Evolutionary conservation across 2,888 invertebrate species (phyloP).

Genomic region (Volucella bombylans): DNA sequence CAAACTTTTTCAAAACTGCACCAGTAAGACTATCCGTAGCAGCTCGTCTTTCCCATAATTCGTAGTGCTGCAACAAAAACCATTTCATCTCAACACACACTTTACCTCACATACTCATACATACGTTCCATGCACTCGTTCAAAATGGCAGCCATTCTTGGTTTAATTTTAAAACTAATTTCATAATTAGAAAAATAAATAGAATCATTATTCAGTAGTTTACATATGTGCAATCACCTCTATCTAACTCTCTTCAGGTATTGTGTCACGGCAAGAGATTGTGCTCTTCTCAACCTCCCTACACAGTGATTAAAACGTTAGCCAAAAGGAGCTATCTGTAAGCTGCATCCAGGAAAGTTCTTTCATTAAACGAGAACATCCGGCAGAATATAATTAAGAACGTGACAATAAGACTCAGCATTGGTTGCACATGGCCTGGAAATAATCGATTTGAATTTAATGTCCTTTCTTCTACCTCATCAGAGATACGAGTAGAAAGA

Average conservation of each 20-base stretch:
- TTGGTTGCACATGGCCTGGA: constrained; percentile 72
- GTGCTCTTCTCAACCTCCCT: constrained; percentile 9
- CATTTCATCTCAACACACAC: neutral
- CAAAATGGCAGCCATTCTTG: constrained; percentile 33
- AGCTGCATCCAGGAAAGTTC: constrained; percentile 66
- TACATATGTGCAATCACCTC: constrained; percentile 61
- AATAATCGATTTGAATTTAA: constrained; percentile 74
- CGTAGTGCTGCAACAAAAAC: constrained; percentile 1
- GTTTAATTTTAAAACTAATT: constrained; percentile 63
- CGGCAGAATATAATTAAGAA: constrained; percentile 71
- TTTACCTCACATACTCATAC: neutral
- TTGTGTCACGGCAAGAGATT: constrained; percentile 15
- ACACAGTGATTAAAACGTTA: constrained; percentile 62
- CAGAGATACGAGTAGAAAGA: neutral
- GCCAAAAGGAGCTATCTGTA: constrained; percentile 71
- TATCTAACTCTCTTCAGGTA: neutral
- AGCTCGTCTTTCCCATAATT: constrained; percentile 1
- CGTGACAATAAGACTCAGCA: constrained; percentile 73
- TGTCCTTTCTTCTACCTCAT: constrained; percentile 35
- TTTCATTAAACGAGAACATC: constrained; percentile 68
- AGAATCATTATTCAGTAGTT: constrained; percentile 67
- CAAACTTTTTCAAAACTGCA: no score
- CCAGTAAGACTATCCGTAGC: neutral
- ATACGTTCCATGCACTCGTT: constrained; percentile 50
- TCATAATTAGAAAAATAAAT: constrained; percentile 69